These are phyloP conservation scores for Naja naja DNA, from an alignment of 2,113 vertebrate species.

Conservation along the genomic window DNA sequence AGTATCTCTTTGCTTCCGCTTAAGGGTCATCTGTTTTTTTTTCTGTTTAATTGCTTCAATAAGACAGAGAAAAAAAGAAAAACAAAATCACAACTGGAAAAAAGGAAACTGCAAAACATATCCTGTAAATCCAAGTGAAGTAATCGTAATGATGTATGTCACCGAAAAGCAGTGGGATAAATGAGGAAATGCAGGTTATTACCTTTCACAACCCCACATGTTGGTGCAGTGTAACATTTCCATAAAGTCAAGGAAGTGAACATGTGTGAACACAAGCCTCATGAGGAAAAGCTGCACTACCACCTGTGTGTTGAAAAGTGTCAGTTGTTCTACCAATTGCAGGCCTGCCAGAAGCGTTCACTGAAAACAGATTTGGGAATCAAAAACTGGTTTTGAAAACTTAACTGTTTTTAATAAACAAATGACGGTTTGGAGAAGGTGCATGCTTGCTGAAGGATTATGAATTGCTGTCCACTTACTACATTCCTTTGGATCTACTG, in stretches of 20 bases:
- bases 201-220: neutral
- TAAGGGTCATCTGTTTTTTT: neutral
- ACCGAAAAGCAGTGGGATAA: neutral
- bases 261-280: neutral
- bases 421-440: neutral
- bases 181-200: neutral
- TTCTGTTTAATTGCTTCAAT: neutral
- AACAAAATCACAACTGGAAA: neutral
- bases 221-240: neutral
- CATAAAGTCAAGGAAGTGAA: neutral
- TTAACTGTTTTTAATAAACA: neutral
- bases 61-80: neutral
- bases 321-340: too few species aligned
- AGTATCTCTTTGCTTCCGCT: neutral
- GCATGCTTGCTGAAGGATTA: neutral
- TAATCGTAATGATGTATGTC: neutral
- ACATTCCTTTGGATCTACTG: neutral
- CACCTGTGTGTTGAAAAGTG: neutral
- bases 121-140: neutral
- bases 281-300: neutral
- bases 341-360: neutral
- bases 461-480: neutral
- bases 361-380: neutral
- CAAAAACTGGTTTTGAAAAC: neutral
- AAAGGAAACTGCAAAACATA: neutral